phyloP scores from a whole-genome alignment of 2,888 invertebrate genomes.

The Volucella inflata region DNA sequence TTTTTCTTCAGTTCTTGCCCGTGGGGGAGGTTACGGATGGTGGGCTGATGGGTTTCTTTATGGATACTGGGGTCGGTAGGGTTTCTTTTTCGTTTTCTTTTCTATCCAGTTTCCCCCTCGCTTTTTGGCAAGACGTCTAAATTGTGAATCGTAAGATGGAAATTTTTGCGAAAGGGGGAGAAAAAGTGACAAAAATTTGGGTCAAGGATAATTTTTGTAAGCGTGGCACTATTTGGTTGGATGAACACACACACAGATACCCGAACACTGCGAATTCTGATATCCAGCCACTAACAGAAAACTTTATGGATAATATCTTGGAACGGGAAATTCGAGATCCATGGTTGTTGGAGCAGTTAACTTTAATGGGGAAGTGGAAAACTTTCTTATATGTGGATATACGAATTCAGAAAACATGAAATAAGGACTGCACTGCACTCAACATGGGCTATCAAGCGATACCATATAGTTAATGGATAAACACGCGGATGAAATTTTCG shows the following conservation, averaged over 20 bases:
- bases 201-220: constrained; percentile 62
- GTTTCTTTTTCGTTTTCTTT: not conserved
- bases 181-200: constrained; percentile 25
- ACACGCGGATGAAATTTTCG: too few relatives aligned
- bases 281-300: too few relatives aligned
- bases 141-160: constrained; percentile 1
- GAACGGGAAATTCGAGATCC: not conserved
- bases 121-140: constrained; percentile 14
- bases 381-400: too few relatives aligned
- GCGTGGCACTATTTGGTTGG: not conserved
- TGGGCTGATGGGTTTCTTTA: constrained; percentile 8
- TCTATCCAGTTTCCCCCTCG: constrained; percentile 1
- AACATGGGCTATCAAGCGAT: too few relatives aligned
- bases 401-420: too few relatives aligned
- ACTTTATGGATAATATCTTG: constrained; percentile 25
- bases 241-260: not conserved
- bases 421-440: too few relatives aligned
- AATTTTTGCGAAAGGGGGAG: not conserved
- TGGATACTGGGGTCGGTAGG: constrained; percentile 6
- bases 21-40: constrained; percentile 30
- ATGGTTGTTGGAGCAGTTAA: not conserved
- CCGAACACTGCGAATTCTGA: too few relatives aligned
- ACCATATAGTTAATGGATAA: too few relatives aligned
- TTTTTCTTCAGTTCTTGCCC: too few relatives aligned
- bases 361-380: not conserved